phyloP scores from a whole-genome alignment of 2,113 vertebrate species.

The Ageneiosus marmoratus region DNA sequence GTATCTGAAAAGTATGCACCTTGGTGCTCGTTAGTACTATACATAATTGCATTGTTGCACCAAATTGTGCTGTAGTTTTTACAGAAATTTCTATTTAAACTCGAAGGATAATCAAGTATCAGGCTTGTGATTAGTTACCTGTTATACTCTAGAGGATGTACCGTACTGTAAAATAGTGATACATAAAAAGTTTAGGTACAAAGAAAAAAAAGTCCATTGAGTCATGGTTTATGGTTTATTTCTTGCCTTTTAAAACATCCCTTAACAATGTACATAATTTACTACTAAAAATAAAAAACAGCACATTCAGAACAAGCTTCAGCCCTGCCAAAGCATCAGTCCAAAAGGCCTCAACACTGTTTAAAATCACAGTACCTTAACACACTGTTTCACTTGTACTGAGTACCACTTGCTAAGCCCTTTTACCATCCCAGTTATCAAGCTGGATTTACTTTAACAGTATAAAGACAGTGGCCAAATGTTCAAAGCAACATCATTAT shows the following conservation, averaged over 20 bases:
- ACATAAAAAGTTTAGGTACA: not conserved
- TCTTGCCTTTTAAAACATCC: constrained; percentile 59
- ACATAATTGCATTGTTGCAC: not conserved
- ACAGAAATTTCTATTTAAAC: not conserved
- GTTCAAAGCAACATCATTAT: constrained; percentile 8
- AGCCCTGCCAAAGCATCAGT: constrained; percentile 41
- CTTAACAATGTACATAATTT: constrained; percentile 63
- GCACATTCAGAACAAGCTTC: constrained; percentile 40
- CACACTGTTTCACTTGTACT: constrained; percentile 12
- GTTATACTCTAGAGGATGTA: not conserved
- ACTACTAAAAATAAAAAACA: constrained; percentile 40
- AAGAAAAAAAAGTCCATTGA: constrained; percentile 5
- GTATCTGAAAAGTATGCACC: not conserved
- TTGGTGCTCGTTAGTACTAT: not conserved
- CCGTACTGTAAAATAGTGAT: not conserved
- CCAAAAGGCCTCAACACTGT: constrained; percentile 17
- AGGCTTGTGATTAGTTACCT: not conserved
- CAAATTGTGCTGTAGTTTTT: not conserved
- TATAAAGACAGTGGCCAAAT: constrained; percentile 11
- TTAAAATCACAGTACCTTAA: constrained; percentile 25
- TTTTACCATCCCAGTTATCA: constrained; percentile 14
- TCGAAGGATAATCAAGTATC: not conserved
- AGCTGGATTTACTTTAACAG: constrained; percentile 32
- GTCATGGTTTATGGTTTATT: constrained; percentile 73
- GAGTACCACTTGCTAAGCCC: constrained; percentile 23